Base-by-base conservation (phyloP, 2,888 invertebrate genomes). In the Harmothoe impar region DNA sequence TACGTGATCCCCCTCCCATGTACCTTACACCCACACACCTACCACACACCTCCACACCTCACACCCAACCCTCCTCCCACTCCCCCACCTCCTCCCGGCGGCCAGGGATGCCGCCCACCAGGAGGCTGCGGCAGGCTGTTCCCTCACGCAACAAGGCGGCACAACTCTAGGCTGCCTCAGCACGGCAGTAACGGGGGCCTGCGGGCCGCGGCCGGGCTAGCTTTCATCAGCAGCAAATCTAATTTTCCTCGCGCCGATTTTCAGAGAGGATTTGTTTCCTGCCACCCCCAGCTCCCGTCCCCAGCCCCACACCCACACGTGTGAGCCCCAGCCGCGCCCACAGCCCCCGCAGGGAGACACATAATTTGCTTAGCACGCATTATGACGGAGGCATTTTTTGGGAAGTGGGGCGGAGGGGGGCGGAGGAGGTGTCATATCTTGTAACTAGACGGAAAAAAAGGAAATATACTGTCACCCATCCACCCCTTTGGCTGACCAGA, bases 191-290 rank as follows among this genome's bases (percentile, higher is more conserved):
- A 1, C 86, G n/a, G n/a, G n/a, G 29, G 29, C 86, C 17, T 12
- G 29, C 86, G 52, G 31, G 43, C 43, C 5, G 43, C 43, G 10
- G 3, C 43, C 43, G 10, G 52, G 52, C 86, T 86, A 54, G 54
- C 86, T 86, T 86, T 86, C 86, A 86, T 86, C 86, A 86, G 86
- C 25, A 25, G 0, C 17, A 86, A 86, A 86, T 86, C 86, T 86
- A 86, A 86, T 86, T 86, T 86, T 86, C 54, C 25, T 86, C 54
- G 86, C 86, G 29, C 54, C 86, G 86, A 86, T 86, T 86, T 86
- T 86, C 86, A 29, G 54, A 54, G 56, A 33, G 86, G 86, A 86
- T 86, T 86, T 86, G 86, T 86, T 86, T 86, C 86, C 86, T n/a
- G 12, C 56, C 17, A 54, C 56, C n/a, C 84, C 25, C 81, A 56